These are phyloP conservation scores for Bactericera cockerelli DNA, from an alignment of 1,140 invertebrate species.

Conservation along the genomic window DNA sequence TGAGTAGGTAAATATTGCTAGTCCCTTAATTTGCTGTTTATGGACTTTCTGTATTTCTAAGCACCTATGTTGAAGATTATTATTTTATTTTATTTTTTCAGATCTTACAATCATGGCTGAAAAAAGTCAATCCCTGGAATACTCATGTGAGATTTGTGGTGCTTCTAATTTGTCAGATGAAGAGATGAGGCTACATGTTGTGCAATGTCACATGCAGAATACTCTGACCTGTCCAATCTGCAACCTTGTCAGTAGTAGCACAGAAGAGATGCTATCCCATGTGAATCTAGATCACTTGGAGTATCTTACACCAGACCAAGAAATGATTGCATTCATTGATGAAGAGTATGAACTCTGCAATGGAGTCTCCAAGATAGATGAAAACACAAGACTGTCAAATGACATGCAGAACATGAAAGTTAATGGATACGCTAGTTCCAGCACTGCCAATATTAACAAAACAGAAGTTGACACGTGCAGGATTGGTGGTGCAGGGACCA, in stretches of 20 bases:
- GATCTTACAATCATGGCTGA: conserved; percentile 25
- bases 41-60: too few species aligned
- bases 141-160: conserved; percentile 68
- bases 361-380: neutral
- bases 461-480: neutral
- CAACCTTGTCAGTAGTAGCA: conserved; percentile 49
- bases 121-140: conserved; percentile 28
- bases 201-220: conserved; percentile 56
- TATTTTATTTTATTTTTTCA: too few species aligned
- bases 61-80: too few species aligned
- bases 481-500: neutral
- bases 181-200: conserved; percentile 59
- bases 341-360: conserved; percentile 27
- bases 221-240: conserved; percentile 65
- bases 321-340: conserved; percentile 35
- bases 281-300: conserved; percentile 66
- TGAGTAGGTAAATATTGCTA: too few species aligned
- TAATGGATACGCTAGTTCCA: neutral
- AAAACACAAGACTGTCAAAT: neutral
- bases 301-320: conserved; percentile 49
- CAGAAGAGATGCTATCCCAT: conserved; percentile 56
- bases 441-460: neutral
- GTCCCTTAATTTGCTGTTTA: too few species aligned
- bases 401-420: neutral
- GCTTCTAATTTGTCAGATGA: conserved; percentile 59